These are phyloP conservation scores for Carpatolechia fugitivella DNA, from an alignment of 2,888 invertebrate species.

Conservation along the genomic window DNA sequence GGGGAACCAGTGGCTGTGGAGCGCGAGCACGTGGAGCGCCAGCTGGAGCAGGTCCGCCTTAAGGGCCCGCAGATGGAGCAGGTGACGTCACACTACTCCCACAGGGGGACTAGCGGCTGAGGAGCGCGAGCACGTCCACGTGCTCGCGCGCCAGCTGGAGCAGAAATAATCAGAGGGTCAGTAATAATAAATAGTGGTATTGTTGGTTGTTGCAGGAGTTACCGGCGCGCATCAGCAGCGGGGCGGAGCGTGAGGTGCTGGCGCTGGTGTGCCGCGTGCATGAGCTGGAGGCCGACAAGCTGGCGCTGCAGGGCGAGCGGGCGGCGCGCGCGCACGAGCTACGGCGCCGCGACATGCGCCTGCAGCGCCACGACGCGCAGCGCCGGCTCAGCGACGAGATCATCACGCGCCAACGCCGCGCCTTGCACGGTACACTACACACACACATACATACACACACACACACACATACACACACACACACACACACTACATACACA, in stretches of 20 bases:
- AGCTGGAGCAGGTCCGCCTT: too few relatives aligned
- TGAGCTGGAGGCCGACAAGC: constrained; percentile 95
- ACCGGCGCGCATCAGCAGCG: constrained; percentile 90
- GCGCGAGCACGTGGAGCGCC: too few relatives aligned
- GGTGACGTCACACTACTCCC: too few relatives aligned
- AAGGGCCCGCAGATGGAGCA: too few relatives aligned
- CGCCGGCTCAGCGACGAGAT: constrained; percentile 94
- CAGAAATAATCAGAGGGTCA: too few relatives aligned
- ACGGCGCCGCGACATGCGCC: constrained; percentile 88
- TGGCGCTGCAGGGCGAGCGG: constrained; percentile 93
- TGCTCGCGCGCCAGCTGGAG: constrained; percentile 84
- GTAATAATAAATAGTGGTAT: too few relatives aligned
- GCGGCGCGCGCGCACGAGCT: constrained; percentile 92
- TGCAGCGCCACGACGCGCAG: constrained; percentile 90
- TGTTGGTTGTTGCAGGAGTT: constrained; percentile 83
- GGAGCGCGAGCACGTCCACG: too few relatives aligned
- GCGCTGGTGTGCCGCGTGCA: constrained; percentile 94
- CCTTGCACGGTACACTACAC: constrained; percentile 95
- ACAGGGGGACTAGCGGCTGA: too few relatives aligned
- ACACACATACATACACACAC: too few relatives aligned
- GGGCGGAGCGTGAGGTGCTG: constrained; percentile 93
- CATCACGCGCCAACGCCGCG: constrained; percentile 90
- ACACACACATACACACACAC: too few relatives aligned
- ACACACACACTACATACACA: too few relatives aligned
- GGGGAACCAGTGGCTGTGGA: too few relatives aligned